A percentile compares a stretch with the other conserved stretches of the same genome.
Conservation (phyloP, 2,797 vertebrate species). For the Semaprochilodus insignis region DNA sequence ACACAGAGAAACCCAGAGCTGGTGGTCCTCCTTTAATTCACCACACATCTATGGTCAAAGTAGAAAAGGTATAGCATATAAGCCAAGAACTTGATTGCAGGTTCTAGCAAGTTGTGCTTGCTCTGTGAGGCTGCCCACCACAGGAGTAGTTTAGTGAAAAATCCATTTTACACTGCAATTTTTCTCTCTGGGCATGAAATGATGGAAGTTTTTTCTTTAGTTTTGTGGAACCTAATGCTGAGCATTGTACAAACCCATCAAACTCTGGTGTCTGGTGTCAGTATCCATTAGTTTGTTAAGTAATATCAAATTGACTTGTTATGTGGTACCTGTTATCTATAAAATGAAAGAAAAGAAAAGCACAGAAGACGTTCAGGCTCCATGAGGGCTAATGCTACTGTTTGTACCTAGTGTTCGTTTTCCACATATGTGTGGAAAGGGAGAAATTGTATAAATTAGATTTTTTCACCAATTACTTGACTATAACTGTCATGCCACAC, state of each 20-base stretch:
- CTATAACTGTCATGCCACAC: neutral
- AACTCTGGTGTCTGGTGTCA: too few relatives aligned
- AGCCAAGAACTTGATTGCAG: neutral
- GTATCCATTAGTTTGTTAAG: too few relatives aligned
- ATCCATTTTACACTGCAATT: too few relatives aligned
- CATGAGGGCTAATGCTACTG: neutral
- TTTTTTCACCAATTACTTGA: neutral
- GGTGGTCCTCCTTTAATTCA: neutral
- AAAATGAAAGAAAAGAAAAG: neutral
- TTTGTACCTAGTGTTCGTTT: neutral
- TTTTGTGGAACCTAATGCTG: too few relatives aligned
- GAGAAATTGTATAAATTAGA: neutral
- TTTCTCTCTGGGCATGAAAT: too few relatives aligned
- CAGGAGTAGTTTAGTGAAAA: too few relatives aligned
- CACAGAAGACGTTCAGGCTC: neutral
- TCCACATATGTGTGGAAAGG: neutral
- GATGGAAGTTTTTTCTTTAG: too few relatives aligned
- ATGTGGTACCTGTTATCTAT: neutral
- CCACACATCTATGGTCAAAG: neutral
- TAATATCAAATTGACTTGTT: neutral
- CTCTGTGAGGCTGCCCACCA: neutral
- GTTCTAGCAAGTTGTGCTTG: neutral
- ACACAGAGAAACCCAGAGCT: slow-evolving; percentile 6
- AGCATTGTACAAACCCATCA: too few relatives aligned
- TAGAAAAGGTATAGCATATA: neutral